phyloP scores from a whole-genome alignment of 1,140 invertebrate species.

The Neodiprion fabricii region DNA sequence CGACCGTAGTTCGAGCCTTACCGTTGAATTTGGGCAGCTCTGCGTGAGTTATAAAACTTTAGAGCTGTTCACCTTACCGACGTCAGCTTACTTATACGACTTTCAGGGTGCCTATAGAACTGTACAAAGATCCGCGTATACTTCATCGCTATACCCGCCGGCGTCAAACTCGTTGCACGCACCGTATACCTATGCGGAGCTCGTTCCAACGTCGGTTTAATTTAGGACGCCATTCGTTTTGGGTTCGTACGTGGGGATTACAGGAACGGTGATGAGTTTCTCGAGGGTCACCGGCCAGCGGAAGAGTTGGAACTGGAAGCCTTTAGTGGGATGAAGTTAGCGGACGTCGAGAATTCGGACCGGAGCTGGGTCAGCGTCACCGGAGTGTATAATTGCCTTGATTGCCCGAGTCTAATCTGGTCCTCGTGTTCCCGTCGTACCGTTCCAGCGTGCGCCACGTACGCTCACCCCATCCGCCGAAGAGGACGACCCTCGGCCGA shows the following conservation, averaged over 20 bases:
- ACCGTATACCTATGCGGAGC: neutral
- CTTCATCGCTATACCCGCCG: too few relatives aligned
- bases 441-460: neutral
- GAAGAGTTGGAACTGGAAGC: slow-evolving; percentile 46
- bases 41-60: neutral
- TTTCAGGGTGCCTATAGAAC: neutral
- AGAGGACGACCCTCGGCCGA: neutral
- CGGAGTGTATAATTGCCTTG: slow-evolving; percentile 62
- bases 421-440: slow-evolving; percentile 33
- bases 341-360: slow-evolving; percentile 34
- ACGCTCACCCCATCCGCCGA: neutral
- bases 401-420: slow-evolving; percentile 60
- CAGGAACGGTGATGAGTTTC: slow-evolving; percentile 25
- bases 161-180: neutral
- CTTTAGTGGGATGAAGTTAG: slow-evolving; percentile 47
- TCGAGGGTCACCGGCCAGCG: slow-evolving; percentile 40
- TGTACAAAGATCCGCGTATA: neutral
- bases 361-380: slow-evolving; percentile 56
- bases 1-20: neutral
- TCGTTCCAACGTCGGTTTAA: slow-evolving; percentile 40
- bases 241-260: slow-evolving; percentile 52
- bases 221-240: slow-evolving; percentile 53
- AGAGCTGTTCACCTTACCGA: neutral
- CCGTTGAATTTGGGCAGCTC: neutral
- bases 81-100: neutral